Evolutionary conservation across 2,113 vertebrate genomes (phyloP).

Genomic region (Hepsetus odoe): DNA sequence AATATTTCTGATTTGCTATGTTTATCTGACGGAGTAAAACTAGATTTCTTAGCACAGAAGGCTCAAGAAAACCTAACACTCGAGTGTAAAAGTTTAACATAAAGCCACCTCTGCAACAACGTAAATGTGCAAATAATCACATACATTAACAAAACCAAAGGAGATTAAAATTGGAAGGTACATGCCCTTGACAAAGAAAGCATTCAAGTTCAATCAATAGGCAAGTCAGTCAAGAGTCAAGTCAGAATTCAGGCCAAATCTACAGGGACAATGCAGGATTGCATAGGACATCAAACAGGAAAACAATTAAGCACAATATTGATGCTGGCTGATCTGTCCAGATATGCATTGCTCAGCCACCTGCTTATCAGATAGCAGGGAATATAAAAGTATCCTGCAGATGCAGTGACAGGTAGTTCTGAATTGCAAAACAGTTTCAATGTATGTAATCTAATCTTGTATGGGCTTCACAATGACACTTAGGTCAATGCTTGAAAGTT

Average conservation of each 20-base stretch:
- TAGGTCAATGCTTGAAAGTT: background rate
- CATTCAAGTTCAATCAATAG: constrained; percentile 50
- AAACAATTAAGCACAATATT: background rate
- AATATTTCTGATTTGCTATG: no score
- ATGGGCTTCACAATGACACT: background rate
- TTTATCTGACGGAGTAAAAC: background rate
- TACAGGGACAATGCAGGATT: constrained; percentile 5
- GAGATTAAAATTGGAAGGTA: constrained; percentile 10
- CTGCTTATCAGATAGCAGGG: background rate
- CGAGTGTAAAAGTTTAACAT: background rate
- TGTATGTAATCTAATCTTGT: background rate
- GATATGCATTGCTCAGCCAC: background rate
- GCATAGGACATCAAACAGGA: background rate
- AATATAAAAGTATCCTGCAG: background rate
- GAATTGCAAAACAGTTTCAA: background rate
- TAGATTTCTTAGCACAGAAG: background rate
- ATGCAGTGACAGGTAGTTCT: background rate
- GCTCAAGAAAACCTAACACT: background rate
- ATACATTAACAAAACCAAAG: constrained; percentile 2
- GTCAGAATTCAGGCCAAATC: constrained; percentile 39
- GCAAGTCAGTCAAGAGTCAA: no score
- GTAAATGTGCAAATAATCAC: constrained; percentile 9
- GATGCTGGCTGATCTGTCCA: background rate
- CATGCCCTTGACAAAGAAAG: constrained; percentile 26
- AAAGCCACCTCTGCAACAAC: constrained; percentile 8